Evolutionary conservation across 2,888 invertebrate genomes (phyloP).

Genomic region (Eurois occulta): DNA sequence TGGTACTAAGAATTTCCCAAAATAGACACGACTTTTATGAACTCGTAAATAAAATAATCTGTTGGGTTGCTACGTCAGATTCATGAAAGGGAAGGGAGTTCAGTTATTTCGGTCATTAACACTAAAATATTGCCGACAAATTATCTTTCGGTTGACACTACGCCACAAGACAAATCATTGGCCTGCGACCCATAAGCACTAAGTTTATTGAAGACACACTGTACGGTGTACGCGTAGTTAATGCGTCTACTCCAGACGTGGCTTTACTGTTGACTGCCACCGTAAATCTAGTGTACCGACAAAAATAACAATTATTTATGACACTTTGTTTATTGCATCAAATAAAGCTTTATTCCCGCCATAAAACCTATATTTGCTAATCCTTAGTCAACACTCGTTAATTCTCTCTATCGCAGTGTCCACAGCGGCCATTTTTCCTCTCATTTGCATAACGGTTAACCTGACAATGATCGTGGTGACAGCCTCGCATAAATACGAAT

Average conservation of each 20-base stretch:
- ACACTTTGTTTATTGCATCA: constrained; percentile 42
- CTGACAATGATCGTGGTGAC: constrained; percentile 64
- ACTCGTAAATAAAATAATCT: constrained; percentile 24
- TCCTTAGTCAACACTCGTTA: constrained; percentile 55
- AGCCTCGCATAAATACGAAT: constrained; percentile 62
- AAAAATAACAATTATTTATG: constrained; percentile 36
- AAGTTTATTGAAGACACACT: not conserved
- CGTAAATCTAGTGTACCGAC: constrained; percentile 35
- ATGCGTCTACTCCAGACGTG: not conserved
- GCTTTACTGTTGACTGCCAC: constrained; percentile 11
- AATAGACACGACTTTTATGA: constrained; percentile 41
- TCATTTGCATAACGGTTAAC: constrained; percentile 66
- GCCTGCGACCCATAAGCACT: not conserved
- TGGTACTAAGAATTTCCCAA: constrained; percentile 41
- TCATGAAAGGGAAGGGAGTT: not conserved
- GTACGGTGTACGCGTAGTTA: not conserved
- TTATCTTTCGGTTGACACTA: not conserved
- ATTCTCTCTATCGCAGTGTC: constrained; percentile 49
- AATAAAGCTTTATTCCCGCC: constrained; percentile 37
- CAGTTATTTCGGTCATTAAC: constrained; percentile 1
- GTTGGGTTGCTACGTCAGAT: constrained; percentile 1
- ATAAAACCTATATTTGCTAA: constrained; percentile 44
- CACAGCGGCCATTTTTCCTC: constrained; percentile 52
- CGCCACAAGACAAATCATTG: not conserved
- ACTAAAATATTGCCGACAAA: not conserved